Base-by-base conservation (phyloP, 1,140 invertebrate species). In the Megalopta genalis region DNA sequence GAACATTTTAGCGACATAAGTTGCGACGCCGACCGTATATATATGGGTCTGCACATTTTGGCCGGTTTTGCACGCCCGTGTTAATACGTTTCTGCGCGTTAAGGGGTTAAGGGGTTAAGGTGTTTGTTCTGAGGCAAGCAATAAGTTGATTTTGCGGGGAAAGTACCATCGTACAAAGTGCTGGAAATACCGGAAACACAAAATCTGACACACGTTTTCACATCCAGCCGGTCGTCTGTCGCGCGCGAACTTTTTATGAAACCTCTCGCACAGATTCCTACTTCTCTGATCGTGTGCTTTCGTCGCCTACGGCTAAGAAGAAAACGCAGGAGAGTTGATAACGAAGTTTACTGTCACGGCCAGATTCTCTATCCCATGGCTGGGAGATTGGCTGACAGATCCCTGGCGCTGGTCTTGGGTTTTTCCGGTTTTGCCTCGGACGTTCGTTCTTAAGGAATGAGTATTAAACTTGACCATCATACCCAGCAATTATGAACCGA, bases 401-500 rank as follows among this genome's bases (percentile, higher is more conserved):
- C 42, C 18, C 37, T 52, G 37, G 1, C 32, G 32, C 4, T 32
- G 42, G 18, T 18, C 39, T 27, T 16, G 72, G 80, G 57, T 82
- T 83, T 83, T 77, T 37, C 73, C 63, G 64, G 32, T 23, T n/a
- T 27, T 10, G 3, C 42, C 54, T 62, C 18, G 14, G 54, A 67
- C 14, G 27, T 69, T 54, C n/a, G 16, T 21, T 46, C 9, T n/a
- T 4, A 25, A 14, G n/a, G 23, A 27, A 16, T 7, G 21, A n/a
- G 18, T 8, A 54, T 8, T 57, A 57, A 57, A n/a, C 54, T n/a
- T 57, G 7, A 57, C 54, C 21, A n/a, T n/a, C 18, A 9, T 21
- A 21, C 54, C 21, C 54, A 1, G 21, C 18, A n/a, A 21, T 57
- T 57, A 9, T 8, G 7, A 57, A n/a, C 21, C 5, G 18, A n/a